Conservation (phyloP, 2,113 vertebrate genomes). For the Megaleporinus macrocephalus region DNA sequence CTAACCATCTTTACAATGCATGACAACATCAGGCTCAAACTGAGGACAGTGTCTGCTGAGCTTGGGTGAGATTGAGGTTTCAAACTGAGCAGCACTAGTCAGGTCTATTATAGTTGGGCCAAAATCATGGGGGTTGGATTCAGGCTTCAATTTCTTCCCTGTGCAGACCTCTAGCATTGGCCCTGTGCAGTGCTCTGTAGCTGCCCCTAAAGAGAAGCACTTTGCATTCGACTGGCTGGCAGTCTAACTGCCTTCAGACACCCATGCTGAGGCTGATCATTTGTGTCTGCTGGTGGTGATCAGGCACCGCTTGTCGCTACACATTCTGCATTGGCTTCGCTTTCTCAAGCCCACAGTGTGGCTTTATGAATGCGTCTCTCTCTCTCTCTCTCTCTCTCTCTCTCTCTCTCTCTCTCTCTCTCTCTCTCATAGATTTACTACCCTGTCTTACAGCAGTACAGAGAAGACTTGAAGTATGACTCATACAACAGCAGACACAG, state of each 20-base stretch:
- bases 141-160: not conserved
- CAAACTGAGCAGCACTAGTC: no score
- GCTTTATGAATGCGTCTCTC: not conserved
- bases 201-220: not conserved
- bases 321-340: slow-evolving; percentile 17
- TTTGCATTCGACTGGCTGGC: slow-evolving; percentile 5
- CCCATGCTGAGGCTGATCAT: slow-evolving; percentile 11
- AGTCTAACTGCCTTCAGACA: slow-evolving; percentile 7
- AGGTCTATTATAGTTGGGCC: no score
- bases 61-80: no score
- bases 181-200: not conserved
- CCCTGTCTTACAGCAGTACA: not conserved
- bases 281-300: slow-evolving; percentile 9
- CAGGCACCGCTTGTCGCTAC: slow-evolving; percentile 1
- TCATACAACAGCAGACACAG: slow-evolving; percentile 1
- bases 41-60: no score
- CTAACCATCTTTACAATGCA: no score
- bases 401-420: slow-evolving; percentile 5
- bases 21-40: no score
- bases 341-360: not conserved
- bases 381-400: not conserved
- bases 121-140: not conserved
- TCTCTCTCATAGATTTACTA: not conserved
- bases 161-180: not conserved
- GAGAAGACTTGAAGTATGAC: slow-evolving; percentile 17